Percentiles rank a stretch among this genome's conserved stretches.
Conservation (phyloP, 2,888 invertebrate genomes). For the Stenchaetothrips biformis region DNA sequence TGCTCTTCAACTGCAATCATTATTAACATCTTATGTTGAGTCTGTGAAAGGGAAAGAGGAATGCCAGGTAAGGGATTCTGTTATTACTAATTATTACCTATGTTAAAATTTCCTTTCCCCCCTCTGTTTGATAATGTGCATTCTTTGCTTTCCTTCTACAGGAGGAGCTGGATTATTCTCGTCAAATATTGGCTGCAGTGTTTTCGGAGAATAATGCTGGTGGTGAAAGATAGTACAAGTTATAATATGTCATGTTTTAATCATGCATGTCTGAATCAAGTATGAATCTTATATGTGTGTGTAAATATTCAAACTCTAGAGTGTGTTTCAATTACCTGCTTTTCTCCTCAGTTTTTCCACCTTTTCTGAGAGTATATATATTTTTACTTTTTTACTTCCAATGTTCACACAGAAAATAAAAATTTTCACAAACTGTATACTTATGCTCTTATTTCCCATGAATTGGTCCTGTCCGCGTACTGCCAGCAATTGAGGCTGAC, state of each 20-base stretch:
- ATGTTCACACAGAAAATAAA: background rate
- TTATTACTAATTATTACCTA: background rate
- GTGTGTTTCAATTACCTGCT: background rate
- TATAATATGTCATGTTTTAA: background rate
- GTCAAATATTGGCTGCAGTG: conserved; percentile 36
- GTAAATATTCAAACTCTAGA: background rate
- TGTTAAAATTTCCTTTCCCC: too few species aligned
- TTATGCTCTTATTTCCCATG: too few species aligned
- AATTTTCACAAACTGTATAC: too few species aligned
- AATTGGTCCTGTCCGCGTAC: too few species aligned
- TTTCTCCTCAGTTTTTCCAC: too few species aligned
- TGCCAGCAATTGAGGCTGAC: too few species aligned
- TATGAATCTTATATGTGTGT: too few species aligned
- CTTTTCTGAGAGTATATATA: too few species aligned
- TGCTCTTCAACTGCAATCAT: conserved; percentile 45
- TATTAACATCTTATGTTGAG: conserved; percentile 45
- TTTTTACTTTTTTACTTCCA: background rate
- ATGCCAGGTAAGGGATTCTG: conserved; percentile 40
- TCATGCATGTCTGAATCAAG: background rate
- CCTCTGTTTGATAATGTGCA: too few species aligned
- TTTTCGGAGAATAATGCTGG: conserved; percentile 25
- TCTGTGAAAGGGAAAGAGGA: conserved; percentile 47
- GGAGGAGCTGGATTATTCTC: conserved; percentile 40
- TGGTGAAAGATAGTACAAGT: conserved; percentile 28
- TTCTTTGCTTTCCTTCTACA: conserved; percentile 34